Base-by-base conservation (phyloP, 2,888 invertebrate species). In the Allygus modestus region DNA sequence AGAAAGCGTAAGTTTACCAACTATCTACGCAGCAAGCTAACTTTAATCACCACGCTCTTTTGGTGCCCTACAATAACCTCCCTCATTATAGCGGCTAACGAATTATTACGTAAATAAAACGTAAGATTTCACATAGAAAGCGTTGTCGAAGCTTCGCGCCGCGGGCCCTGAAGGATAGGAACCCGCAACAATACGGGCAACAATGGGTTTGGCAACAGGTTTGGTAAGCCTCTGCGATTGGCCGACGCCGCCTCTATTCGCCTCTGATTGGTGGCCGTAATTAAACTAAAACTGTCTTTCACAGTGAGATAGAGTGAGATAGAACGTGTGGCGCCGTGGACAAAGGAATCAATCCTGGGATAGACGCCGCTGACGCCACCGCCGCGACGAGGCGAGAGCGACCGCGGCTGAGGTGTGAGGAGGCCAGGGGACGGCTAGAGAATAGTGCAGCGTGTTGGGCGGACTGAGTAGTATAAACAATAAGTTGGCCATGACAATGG, bases 211-310 rank as follows among this genome's bases (percentile, higher is more conserved):
- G 37, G 79, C 79, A 79, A 79, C 51, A 31, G 43, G 46, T 51
- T 77, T 75, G 75, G 75, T 43, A 77, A 77, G 77, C 28, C 28
- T n/a, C n/a, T n/a, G 4, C 46, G 79, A 79, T 79, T 79, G 79
- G 79, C 58, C 79, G 58, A 54, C 58, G 31, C 33, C 28, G 33
- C 26, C 79, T 79, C 79, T 79, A 79, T 79, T 58, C 79, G 79
- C 79, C 17, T 79, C 79, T 79, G 79, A 79, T 79, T 79, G 79
- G 79, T 79, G 58, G 28, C 77, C 58, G 79, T 79, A 79, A 79
- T 79, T 79, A 79, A 79, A 79, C 79, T 58, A 79, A 77, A 77
- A 58, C 77, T 58, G 79, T 79, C 79, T 79, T 79, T 79, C 79
- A 79, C 79, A 79, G 79, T 77, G 77, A 58, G 79, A 79, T 79